Evolutionary conservation across 2,888 invertebrate species (phyloP).

Genomic region (Alentia gelatinosa): DNA sequence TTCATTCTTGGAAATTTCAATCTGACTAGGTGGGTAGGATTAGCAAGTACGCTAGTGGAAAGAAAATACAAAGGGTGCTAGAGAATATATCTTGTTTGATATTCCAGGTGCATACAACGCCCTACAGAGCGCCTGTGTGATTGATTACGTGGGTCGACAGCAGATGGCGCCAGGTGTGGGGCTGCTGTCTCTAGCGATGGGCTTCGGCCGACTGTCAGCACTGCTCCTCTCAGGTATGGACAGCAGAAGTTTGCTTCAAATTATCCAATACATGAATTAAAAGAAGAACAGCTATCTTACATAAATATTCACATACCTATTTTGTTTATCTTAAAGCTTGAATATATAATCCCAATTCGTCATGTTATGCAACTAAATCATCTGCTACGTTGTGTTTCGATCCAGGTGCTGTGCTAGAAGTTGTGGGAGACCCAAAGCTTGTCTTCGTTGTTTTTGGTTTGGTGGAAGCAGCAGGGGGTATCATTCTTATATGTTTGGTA

Average conservation of each 20-base stretch:
- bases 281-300: too few relatives aligned
- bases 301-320: too few relatives aligned
- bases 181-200: slow-evolving; percentile 30
- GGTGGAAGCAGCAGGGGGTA: slow-evolving; percentile 8
- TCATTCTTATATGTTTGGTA: not conserved
- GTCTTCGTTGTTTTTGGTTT: not conserved
- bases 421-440: not conserved
- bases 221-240: slow-evolving; percentile 24
- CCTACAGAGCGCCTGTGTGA: slow-evolving; percentile 38
- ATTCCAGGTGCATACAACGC: slow-evolving; percentile 3
- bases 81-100: not conserved
- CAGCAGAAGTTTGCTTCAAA: too few relatives aligned
- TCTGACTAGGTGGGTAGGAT: too few relatives aligned
- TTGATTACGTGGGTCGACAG: not conserved
- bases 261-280: too few relatives aligned
- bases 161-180: slow-evolving; percentile 34
- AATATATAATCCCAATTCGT: not conserved
- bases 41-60: too few relatives aligned
- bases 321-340: not conserved
- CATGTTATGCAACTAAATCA: not conserved
- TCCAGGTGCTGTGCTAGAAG: slow-evolving; percentile 1
- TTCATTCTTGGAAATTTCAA: too few relatives aligned
- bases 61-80: too few relatives aligned
- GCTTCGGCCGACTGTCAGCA: slow-evolving; percentile 29
- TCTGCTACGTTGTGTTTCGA: not conserved